Conservation (phyloP, 2,113 vertebrate genomes). For the Heloderma charlesbogerti region DNA sequence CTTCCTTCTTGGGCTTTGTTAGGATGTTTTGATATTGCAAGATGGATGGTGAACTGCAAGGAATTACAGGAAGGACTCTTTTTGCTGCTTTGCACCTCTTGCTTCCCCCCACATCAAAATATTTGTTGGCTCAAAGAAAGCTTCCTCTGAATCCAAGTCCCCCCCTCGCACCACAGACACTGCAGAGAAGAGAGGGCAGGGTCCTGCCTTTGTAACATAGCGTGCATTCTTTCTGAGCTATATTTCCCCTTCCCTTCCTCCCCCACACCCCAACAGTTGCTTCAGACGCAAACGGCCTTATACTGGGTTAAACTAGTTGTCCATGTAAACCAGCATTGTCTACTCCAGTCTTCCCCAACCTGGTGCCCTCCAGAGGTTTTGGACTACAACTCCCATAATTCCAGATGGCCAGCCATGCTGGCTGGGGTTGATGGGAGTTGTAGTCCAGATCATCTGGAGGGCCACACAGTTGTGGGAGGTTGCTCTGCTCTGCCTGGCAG, state of each 20-base stretch:
- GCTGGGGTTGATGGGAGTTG: background rate
- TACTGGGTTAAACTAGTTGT: background rate
- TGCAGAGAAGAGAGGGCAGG: background rate
- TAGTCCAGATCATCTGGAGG: background rate
- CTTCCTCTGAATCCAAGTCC: background rate
- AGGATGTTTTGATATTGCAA: background rate
- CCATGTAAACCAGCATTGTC: background rate
- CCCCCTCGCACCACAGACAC: background rate
- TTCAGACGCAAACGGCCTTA: background rate
- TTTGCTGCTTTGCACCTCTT: background rate
- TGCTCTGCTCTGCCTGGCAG: no score
- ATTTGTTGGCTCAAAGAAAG: background rate
- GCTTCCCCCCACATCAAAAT: background rate
- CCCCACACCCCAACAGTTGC: background rate
- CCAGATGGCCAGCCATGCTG: background rate
- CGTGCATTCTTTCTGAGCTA: background rate
- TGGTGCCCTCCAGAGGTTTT: no score
- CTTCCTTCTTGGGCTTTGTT: background rate
- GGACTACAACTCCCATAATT: no score
- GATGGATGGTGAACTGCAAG: background rate
- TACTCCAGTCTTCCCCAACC: background rate
- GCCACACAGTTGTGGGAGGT: no score
- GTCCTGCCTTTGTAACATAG: background rate
- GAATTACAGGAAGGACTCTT: background rate
- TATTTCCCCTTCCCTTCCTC: background rate